A percentile compares a stretch with the other conserved stretches of the same genome.
Evolutionary conservation across 2,888 invertebrate species (phyloP).

Genomic region (Quadriops clusia): DNA sequence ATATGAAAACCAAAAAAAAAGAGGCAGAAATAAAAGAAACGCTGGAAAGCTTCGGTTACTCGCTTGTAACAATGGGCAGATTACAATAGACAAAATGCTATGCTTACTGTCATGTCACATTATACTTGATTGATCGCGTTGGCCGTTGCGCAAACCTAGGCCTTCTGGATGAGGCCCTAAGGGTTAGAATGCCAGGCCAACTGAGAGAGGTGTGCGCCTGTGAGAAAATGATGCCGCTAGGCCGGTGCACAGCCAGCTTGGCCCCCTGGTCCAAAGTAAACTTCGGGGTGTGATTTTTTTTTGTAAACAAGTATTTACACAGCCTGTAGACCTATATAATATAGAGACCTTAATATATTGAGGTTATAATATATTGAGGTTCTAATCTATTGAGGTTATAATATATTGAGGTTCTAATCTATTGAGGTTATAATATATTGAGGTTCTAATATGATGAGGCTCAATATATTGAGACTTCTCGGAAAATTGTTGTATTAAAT

Average conservation of each 20-base stretch:
- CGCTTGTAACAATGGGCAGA: conserved; percentile 35
- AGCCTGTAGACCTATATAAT: too few species aligned
- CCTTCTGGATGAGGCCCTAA: conserved; percentile 15
- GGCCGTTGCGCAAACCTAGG: conserved; percentile 21
- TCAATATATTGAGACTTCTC: too few species aligned
- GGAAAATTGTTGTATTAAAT: too few species aligned
- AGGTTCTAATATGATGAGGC: too few species aligned
- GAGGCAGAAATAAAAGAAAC: conserved; percentile 24
- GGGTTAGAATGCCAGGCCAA: background rate
- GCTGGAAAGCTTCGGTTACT: conserved; percentile 30
- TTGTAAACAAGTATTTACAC: conserved; percentile 26
- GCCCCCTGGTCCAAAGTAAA: conserved; percentile 11
- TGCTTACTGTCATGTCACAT: conserved; percentile 39
- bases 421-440: too few species aligned
- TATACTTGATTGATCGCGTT: conserved; percentile 36
- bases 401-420: too few species aligned
- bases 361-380: too few species aligned
- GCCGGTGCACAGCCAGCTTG: conserved; percentile 11
- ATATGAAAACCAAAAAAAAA: conserved; percentile 28
- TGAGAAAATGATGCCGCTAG: too few species aligned
- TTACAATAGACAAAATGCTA: conserved; percentile 39
- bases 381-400: too few species aligned
- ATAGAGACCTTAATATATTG: too few species aligned
- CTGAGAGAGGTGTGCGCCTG: too few species aligned
- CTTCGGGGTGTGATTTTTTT: conserved; percentile 13